Evolutionary conservation across 2,888 invertebrate genomes (phyloP).

Genomic region (Mesoligia furuncula): DNA sequence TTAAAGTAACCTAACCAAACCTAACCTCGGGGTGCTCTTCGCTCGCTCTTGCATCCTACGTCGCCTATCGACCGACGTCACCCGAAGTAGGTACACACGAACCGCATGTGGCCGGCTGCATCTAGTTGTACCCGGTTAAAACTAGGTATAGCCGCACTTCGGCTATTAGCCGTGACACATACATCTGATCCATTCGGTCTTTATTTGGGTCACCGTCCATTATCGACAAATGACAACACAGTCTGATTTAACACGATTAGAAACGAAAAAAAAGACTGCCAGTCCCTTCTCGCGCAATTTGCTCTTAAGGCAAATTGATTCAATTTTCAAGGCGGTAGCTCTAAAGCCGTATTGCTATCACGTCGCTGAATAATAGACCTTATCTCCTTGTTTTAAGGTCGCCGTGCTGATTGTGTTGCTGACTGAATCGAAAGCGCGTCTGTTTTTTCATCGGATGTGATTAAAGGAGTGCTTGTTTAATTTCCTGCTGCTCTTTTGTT

Average conservation of each 20-base stretch:
- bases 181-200: background rate
- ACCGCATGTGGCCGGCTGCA: no score
- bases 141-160: no score
- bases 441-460: constrained; percentile 62
- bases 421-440: constrained; percentile 33
- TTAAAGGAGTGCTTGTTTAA: constrained; percentile 65
- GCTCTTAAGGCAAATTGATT: constrained; percentile 80
- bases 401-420: constrained; percentile 2
- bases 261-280: constrained; percentile 73
- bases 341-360: constrained; percentile 37
- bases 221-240: constrained; percentile 68
- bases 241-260: constrained; percentile 78
- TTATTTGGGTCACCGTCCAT: constrained; percentile 67
- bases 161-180: no score
- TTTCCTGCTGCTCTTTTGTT: constrained; percentile 63
- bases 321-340: constrained; percentile 73
- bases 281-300: constrained; percentile 75
- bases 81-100: no score
- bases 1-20: no score
- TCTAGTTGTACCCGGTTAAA: no score
- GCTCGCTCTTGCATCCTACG: no score
- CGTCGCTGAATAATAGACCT: constrained; percentile 55
- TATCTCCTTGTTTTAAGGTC: constrained; percentile 51
- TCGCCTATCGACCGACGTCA: no score
- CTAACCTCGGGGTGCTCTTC: no score